Evolutionary conservation across 2,113 vertebrate species (phyloP).

Genomic region (Telmatochromis sp.): DNA sequence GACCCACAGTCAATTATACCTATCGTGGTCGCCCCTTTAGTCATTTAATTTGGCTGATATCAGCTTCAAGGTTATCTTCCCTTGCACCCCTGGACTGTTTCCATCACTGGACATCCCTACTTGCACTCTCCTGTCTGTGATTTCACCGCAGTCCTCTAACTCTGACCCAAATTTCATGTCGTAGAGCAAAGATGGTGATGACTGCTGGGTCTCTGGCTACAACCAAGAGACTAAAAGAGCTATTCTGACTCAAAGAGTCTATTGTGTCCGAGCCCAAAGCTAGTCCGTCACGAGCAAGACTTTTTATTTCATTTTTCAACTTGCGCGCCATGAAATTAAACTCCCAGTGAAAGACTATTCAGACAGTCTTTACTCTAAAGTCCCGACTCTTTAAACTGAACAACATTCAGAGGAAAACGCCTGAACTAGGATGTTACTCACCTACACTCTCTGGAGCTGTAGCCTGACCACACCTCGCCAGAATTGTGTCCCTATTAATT

Average conservation of each 20-base stretch:
- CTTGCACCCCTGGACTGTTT: neutral
- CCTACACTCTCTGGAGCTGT: neutral
- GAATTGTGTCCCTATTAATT: neutral
- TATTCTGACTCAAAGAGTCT: neutral
- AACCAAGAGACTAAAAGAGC: neutral
- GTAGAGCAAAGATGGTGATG: neutral
- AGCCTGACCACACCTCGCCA: neutral
- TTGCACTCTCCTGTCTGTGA: neutral
- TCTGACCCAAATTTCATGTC: neutral
- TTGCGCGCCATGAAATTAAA: neutral
- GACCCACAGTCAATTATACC: neutral
- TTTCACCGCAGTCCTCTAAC: neutral
- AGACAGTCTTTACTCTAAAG: neutral
- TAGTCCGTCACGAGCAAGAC: fast-evolving
- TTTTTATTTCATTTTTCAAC: neutral
- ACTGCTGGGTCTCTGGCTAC: neutral
- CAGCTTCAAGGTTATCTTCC: neutral
- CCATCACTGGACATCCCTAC: neutral
- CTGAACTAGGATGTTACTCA: neutral
- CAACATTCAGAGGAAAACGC: neutral
- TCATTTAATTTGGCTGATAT: neutral
- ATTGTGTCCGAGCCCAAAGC: neutral
- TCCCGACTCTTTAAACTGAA: neutral
- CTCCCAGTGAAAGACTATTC: neutral
- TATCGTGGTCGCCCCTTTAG: neutral